phyloP scores from a whole-genome alignment of 1,140 invertebrate genomes.

The Pseudomyrmex sp. region DNA sequence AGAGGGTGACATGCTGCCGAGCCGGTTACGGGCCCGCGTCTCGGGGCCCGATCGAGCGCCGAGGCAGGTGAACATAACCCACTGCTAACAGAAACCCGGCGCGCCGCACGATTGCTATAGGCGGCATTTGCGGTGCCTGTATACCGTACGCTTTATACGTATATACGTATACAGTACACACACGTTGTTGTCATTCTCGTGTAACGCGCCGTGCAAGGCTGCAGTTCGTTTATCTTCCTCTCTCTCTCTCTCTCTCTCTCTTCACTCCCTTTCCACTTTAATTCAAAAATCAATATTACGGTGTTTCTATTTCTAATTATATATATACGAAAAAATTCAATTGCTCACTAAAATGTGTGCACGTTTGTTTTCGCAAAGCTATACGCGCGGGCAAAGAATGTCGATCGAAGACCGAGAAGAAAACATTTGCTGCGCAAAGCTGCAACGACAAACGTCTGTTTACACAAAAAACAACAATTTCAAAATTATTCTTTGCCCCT shows the following conservation, averaged over 20 bases:
- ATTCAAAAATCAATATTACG: too few species aligned
- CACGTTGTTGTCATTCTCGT: conserved; percentile 47
- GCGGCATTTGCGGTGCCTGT: conserved; percentile 35
- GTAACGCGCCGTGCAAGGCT: conserved; percentile 50
- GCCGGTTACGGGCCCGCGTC: conserved; percentile 79
- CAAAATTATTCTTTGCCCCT: too few species aligned
- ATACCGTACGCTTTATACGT: conserved; percentile 54
- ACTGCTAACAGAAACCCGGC: conserved; percentile 73
- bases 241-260: neutral
- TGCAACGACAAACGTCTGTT: too few species aligned
- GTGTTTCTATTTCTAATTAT: too few species aligned
- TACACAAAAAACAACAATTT: too few species aligned
- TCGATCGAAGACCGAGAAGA: too few species aligned
- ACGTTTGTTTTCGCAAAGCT: too few species aligned
- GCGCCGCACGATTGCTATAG: conserved; percentile 33
- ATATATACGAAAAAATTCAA: too few species aligned
- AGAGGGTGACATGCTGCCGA: conserved; percentile 84
- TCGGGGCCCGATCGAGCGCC: conserved; percentile 65
- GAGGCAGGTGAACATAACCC: conserved; percentile 82
- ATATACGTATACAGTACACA: conserved; percentile 39
- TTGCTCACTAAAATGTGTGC: too few species aligned
- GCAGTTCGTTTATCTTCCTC: conserved; percentile 50
- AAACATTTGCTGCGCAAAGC: too few species aligned
- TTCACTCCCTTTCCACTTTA: too few species aligned
- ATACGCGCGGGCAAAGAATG: too few species aligned